Evolutionary conservation across 2,888 invertebrate species (phyloP), one percentile per base, ranked within the genome.

Genomic region (Parelbella ahira): DNA sequence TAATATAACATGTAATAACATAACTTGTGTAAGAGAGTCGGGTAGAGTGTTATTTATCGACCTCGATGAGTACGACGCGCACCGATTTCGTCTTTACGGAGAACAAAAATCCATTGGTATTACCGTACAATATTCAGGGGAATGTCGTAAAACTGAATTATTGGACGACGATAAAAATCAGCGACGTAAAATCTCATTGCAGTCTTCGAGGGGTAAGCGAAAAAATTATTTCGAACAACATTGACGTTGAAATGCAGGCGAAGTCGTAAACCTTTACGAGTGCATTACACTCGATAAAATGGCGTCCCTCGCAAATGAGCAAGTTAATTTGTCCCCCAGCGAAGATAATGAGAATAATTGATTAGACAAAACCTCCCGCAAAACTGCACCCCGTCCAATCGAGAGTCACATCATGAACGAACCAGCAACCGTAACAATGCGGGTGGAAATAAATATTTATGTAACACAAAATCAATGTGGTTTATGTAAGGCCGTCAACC

Each of bases 231-330:
- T 73, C n/a, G 72, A 78, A 75, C 68, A 68, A 69, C 72, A 71
- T 68, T 70, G 65, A 64, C 62, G 64, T 60, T 60, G 60, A 68
- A 75, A 70, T 61, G 66, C 74, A 70, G 68, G 67, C 65, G 58
- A 59, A 68, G 70, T 72, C 74, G 72, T 84, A 81, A 87, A 84
- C 71, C 68, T 86, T 87, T 82, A 87, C 74, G 86, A 83, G 86
- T 79, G 70, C 84, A 79, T 84, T 84, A 81, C 81, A 72, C 84
- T 80, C 77, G 45, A 60, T 61, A 66, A 68, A 68, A 61, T 63
- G 68, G 64, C 71, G 63, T 63, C 60, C 66, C 66, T 67, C 60
- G 71, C 75, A 74, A 81, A 76, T 74, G 69, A 50, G 30, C 43
- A 15, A 37, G 24, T 50, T 41, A 37, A 46, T 48, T 27, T 33